Conservation (phyloP, 2,797 vertebrate genomes). For the Cirrhinus molitorella region DNA sequence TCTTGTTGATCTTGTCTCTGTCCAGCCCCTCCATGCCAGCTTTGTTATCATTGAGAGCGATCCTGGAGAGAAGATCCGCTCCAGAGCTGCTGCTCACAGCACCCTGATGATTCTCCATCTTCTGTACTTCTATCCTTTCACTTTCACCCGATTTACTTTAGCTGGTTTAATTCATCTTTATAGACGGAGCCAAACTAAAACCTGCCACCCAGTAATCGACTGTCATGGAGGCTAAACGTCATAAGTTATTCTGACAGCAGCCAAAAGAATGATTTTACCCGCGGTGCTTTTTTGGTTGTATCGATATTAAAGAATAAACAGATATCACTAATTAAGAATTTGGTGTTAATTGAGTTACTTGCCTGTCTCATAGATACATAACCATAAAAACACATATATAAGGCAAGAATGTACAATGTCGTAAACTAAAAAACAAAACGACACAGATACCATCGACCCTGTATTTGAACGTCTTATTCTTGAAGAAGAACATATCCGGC, state of each 20-base stretch:
- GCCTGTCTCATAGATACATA: background rate
- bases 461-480: slow-evolving; percentile 49
- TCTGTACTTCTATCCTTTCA: background rate
- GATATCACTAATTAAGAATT: background rate
- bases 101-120: background rate
- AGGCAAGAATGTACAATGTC: background rate
- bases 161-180: background rate
- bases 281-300: too few species aligned
- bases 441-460: background rate
- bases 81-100: background rate
- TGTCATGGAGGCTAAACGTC: background rate
- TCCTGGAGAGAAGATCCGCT: slow-evolving; percentile 83
- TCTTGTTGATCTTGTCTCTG: slow-evolving; percentile 97
- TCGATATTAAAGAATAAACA: too few species aligned
- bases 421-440: background rate
- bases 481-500: background rate
- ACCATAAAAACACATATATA: background rate
- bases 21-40: slow-evolving; percentile 98
- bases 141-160: background rate
- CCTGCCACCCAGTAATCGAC: background rate
- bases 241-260: background rate
- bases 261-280: background rate
- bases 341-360: background rate
- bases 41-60: slow-evolving; percentile 98
- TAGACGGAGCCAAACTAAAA: background rate